Evolutionary conservation across 2,113 vertebrate genomes (phyloP).

Genomic region (Myotis lucifugus): DNA sequence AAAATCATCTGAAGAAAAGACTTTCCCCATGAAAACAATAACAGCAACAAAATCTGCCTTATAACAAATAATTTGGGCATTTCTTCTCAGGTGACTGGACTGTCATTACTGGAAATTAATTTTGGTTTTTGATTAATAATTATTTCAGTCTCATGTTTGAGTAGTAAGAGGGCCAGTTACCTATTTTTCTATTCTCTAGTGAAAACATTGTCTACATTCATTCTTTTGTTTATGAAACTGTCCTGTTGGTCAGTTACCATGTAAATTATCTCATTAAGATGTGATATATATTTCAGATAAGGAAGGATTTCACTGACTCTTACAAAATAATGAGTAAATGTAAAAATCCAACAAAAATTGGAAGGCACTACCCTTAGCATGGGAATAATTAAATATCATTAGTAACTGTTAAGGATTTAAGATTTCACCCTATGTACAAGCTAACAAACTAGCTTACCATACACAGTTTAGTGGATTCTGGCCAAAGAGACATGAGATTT

Average conservation of each 20-base stretch:
- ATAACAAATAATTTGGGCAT: conserved; percentile 8
- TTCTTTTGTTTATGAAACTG: neutral
- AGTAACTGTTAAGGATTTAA: neutral
- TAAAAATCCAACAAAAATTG: neutral
- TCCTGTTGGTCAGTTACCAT: neutral
- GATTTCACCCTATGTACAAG: neutral
- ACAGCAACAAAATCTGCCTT: neutral
- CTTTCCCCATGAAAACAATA: neutral
- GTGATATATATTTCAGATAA: neutral
- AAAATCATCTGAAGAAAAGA: neutral
- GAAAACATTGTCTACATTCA: neutral
- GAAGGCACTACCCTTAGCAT: neutral
- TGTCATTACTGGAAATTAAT: conserved; percentile 25
- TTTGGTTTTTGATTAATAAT: conserved; percentile 56
- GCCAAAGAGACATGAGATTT: neutral
- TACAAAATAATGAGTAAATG: neutral
- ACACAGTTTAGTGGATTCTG: neutral
- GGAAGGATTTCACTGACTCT: neutral
- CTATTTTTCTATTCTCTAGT: neutral
- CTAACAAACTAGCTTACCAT: neutral
- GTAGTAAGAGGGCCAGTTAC: neutral
- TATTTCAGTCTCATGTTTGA: neutral
- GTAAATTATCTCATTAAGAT: conserved; percentile 5
- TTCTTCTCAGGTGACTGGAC: neutral
- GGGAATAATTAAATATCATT: neutral